These are phyloP conservation scores for Acrocephalus arundinaceus DNA, from an alignment of 2,113 vertebrate species.

Conservation along the genomic window DNA sequence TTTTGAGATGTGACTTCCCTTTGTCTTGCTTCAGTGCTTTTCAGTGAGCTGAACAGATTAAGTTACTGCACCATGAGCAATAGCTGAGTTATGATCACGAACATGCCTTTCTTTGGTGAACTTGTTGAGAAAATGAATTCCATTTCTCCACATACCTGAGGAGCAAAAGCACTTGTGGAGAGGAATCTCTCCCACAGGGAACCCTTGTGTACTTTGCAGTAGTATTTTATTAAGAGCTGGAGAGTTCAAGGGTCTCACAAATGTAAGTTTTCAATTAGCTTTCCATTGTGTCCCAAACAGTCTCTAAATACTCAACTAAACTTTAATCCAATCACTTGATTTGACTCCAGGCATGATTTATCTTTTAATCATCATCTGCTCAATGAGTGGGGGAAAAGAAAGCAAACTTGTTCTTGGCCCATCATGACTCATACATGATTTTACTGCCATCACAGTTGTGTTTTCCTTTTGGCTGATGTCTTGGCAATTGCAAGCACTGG, in stretches of 20 bases:
- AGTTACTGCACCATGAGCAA: neutral
- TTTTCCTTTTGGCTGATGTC: slow-evolving; percentile 28
- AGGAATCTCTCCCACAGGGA: neutral
- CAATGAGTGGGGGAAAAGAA: slow-evolving; percentile 38
- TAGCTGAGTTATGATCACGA: neutral
- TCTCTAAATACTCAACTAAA: slow-evolving; percentile 46
- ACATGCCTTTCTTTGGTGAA: neutral
- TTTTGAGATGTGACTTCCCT: neutral
- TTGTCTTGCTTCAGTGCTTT: neutral
- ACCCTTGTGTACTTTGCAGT: neutral
- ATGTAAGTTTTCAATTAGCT: slow-evolving; percentile 57
- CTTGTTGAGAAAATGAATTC: slow-evolving; percentile 25
- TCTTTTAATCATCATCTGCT: slow-evolving; percentile 48
- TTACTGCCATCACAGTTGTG: neutral
- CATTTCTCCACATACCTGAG: slow-evolving; percentile 17
- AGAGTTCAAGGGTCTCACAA: slow-evolving; percentile 26
- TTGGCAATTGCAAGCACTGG: neutral
- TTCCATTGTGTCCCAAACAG: slow-evolving; percentile 35
- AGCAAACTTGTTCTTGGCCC: slow-evolving; percentile 34
- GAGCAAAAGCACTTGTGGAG: neutral
- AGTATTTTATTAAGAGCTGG: slow-evolving; percentile 27
- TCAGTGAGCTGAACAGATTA: neutral
- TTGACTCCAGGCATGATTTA: slow-evolving; percentile 60
- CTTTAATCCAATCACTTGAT: slow-evolving; percentile 50
- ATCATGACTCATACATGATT: slow-evolving; percentile 28